Evolutionary conservation across 2,113 vertebrate genomes (phyloP).

Genomic region (Halichoerus grypus): DNA sequence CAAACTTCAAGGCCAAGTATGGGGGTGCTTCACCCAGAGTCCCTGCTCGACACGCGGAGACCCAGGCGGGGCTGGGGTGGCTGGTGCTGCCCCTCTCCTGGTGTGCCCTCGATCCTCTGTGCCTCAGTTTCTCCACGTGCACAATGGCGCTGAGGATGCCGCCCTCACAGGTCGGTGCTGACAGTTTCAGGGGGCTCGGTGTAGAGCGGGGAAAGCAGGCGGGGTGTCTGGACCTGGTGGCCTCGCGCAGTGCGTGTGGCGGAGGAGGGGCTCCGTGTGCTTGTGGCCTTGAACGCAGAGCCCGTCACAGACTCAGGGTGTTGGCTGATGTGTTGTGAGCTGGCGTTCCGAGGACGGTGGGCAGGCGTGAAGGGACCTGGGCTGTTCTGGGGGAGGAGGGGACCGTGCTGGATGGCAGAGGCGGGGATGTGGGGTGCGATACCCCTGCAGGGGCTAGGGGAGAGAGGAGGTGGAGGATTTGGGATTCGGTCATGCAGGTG

Average conservation of each 20-base stretch:
- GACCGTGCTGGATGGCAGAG: accelerated
- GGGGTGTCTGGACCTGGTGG: no score
- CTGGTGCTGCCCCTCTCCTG: accelerated
- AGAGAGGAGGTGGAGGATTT: accelerated
- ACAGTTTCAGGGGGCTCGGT: background rate
- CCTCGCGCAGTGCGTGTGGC: accelerated
- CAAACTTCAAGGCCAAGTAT: accelerated
- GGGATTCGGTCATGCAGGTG: background rate
- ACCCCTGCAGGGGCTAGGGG: background rate
- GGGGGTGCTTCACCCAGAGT: background rate
- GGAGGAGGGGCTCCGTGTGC: accelerated
- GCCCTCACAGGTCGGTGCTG: background rate
- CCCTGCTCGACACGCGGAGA: accelerated
- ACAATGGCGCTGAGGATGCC: accelerated
- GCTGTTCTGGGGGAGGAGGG: background rate
- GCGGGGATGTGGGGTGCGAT: background rate
- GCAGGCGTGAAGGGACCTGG: background rate
- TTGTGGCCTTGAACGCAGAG: accelerated
- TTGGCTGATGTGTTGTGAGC: accelerated
- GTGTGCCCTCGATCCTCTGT: background rate
- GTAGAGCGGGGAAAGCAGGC: background rate
- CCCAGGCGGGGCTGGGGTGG: background rate
- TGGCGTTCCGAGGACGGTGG: background rate
- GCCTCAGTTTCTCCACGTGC: background rate
- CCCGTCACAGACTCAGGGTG: background rate